Conservation (phyloP, 1,140 invertebrate genomes). For the Anastrepha ludens region DNA sequence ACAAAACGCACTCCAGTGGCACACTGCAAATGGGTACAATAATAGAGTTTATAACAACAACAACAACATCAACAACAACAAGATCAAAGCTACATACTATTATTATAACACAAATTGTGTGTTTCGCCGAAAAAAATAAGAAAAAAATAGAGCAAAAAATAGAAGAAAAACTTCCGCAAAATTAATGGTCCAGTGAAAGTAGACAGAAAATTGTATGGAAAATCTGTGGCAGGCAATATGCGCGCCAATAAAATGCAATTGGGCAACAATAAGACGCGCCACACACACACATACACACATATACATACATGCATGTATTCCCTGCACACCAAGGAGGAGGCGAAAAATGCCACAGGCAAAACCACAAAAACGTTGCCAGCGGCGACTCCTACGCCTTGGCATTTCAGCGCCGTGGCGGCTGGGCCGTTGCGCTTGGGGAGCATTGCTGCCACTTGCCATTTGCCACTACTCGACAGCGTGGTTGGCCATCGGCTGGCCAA, state of each 20-base stretch:
- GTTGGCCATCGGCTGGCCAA: neutral
- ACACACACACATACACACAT: neutral
- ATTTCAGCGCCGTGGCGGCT: neutral
- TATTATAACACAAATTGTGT: slow-evolving; percentile 29
- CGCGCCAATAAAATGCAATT: slow-evolving; percentile 34
- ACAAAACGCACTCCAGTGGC: neutral
- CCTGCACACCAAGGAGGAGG: neutral
- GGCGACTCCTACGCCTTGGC: neutral
- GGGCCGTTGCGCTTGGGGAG: neutral
- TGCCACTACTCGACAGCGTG: neutral
- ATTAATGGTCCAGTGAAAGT: slow-evolving; percentile 37
- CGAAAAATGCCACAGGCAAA: neutral
- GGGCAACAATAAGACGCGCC: slow-evolving; percentile 11
- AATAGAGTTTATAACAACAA: slow-evolving; percentile 25
- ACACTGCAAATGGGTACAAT: neutral
- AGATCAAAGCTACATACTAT: neutral
- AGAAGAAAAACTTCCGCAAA: neutral
- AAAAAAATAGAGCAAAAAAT: neutral
- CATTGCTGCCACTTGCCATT: neutral
- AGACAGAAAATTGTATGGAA: slow-evolving; percentile 11
- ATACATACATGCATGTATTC: neutral
- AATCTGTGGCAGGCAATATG: slow-evolving; percentile 30
- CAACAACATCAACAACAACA: neutral
- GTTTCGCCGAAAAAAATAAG: neutral
- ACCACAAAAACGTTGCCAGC: neutral